Percentiles rank a stretch among this genome's conserved stretches.
phyloP scores from a whole-genome alignment of 92 coral and sea anemone genomes.

The Phenganax stokvisi region DNA sequence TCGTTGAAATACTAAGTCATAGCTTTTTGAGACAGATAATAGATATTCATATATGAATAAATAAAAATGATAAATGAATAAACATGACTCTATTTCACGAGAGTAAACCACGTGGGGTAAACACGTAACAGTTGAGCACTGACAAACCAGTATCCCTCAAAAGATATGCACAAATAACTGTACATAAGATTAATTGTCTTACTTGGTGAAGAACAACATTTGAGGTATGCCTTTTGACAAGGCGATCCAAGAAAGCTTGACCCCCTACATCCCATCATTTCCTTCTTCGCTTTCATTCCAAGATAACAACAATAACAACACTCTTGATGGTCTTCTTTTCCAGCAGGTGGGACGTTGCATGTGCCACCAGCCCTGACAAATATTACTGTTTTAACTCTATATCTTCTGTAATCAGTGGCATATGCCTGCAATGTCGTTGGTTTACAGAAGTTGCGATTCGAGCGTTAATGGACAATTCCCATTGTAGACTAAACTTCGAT shows the following conservation, averaged over 20 bases:
- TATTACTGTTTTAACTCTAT: background rate
- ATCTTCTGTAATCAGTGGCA: too few species aligned
- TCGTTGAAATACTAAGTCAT: too few species aligned
- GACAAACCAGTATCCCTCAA: background rate
- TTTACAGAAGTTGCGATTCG: too few species aligned
- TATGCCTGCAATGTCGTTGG: too few species aligned
- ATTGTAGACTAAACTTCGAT: too few species aligned
- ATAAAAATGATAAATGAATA: too few species aligned
- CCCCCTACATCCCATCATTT: background rate
- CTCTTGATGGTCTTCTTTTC: slow-evolving; percentile 30
- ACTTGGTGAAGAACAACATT: slow-evolving; percentile 6
- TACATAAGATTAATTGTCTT: background rate
- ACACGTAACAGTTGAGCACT: background rate
- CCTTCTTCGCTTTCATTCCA: slow-evolving; percentile 26
- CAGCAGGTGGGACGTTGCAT: background rate
- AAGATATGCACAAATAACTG: background rate
- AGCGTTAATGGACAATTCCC: too few species aligned
- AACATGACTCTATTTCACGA: too few species aligned
- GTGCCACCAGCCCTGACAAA: slow-evolving; percentile 11
- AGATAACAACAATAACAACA: slow-evolving; percentile 31
- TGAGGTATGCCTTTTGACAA: slow-evolving; percentile 24
- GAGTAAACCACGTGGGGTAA: too few species aligned
- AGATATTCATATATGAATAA: too few species aligned
- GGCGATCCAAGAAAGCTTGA: slow-evolving; percentile 20
- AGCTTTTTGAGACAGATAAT: too few species aligned